phyloP scores from a whole-genome alignment of 2,888 invertebrate species.

The Miltochrista miniata region DNA sequence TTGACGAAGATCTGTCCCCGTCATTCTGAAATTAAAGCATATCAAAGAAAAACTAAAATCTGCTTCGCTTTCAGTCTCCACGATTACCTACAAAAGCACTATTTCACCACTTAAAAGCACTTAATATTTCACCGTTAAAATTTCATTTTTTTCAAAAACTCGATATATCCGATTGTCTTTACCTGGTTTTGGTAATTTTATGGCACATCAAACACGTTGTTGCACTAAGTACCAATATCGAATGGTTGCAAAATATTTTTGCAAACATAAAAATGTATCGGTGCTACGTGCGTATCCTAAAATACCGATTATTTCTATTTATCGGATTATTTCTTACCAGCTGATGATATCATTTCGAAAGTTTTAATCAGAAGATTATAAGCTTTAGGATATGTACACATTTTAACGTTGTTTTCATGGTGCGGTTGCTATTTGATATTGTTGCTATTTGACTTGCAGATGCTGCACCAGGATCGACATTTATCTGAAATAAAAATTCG shows the following conservation, averaged over 20 bases:
- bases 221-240: conserved; percentile 41
- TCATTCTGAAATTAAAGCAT: conserved; percentile 36
- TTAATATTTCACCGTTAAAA: no score
- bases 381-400: not conserved
- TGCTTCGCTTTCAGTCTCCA: no score
- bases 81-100: not conserved
- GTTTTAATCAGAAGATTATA: conserved; percentile 5
- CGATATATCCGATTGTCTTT: no score
- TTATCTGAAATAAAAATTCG: no score
- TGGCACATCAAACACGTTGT: conserved; percentile 45
- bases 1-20: conserved; percentile 41
- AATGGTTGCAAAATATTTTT: conserved; percentile 39
- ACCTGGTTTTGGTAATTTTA: conserved; percentile 17
- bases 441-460: no score
- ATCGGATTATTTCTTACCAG: conserved; percentile 24
- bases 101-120: not conserved
- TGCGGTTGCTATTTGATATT: no score
- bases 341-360: not conserved
- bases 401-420: not conserved
- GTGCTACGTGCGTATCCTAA: conserved; percentile 14
- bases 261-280: conserved; percentile 4
- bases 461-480: no score
- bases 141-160: no score
- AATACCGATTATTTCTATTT: conserved; percentile 24
- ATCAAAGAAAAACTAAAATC: no score